phyloP scores from a whole-genome alignment of 2,888 invertebrate genomes.

The Agrypnus murinus region DNA sequence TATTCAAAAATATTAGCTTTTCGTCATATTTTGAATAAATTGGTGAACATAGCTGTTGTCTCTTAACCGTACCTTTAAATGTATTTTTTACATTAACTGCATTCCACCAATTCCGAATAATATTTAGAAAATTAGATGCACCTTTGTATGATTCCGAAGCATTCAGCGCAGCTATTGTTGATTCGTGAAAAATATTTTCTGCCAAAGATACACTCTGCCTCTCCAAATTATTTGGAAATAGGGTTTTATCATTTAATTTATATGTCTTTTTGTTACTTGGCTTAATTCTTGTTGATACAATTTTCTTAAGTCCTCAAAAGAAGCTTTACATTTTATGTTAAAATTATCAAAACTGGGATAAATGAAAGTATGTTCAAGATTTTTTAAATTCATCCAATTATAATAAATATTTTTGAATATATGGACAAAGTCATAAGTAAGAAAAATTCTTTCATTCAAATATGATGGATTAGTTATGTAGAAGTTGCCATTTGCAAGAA shows the following conservation, averaged over 20 bases:
- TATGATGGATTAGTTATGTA: not conserved
- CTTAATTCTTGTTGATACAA: conserved; percentile 38
- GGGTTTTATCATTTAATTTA: conserved; percentile 47
- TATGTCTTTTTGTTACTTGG: conserved; percentile 42
- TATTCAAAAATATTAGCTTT: conserved; percentile 37
- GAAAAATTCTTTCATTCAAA: not conserved
- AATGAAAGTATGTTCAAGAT: not conserved
- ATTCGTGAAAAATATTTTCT: conserved; percentile 51
- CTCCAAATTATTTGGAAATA: conserved; percentile 43
- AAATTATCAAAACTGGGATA: conserved; percentile 27
- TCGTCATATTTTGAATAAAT: conserved; percentile 19
- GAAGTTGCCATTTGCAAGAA: not conserved
- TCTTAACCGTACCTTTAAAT: conserved; percentile 42
- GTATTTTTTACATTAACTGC: conserved; percentile 45
- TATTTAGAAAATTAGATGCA: conserved; percentile 45
- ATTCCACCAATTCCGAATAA: conserved; percentile 50
- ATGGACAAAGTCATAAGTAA: conserved; percentile 10
- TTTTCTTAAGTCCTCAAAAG: conserved; percentile 27
- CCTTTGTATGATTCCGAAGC: conserved; percentile 25
- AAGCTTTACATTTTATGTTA: conserved; percentile 7
- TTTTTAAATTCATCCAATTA: conserved; percentile 26
- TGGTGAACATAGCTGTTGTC: conserved; percentile 33
- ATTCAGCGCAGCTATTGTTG: conserved; percentile 47
- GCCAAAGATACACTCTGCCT: conserved; percentile 48
- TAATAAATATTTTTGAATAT: conserved; percentile 19